Percentiles rank a stretch among this genome's conserved stretches.
Evolutionary conservation across 1,140 invertebrate species (phyloP).

Genomic region (Hycleus cichorii): DNA sequence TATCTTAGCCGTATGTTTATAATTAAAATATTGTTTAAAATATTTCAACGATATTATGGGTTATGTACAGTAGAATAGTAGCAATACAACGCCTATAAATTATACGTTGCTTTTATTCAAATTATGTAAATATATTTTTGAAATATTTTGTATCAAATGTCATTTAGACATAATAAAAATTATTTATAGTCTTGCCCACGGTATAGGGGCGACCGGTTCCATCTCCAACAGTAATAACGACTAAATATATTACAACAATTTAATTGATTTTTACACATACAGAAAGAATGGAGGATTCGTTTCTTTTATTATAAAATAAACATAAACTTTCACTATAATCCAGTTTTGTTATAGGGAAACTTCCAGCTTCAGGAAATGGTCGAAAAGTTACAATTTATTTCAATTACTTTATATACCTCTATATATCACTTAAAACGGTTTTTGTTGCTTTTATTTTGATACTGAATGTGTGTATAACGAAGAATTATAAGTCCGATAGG

Average conservation of each 20-base stretch:
- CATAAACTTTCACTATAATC: background rate
- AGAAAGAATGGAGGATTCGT: background rate
- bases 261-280: slow-evolving; percentile 5
- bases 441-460: slow-evolving; percentile 15
- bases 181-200: slow-evolving; percentile 14
- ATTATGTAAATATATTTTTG: slow-evolving; percentile 14
- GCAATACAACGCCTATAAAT: too few species aligned
- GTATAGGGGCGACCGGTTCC: background rate
- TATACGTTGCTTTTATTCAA: background rate
- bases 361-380: slow-evolving; percentile 7
- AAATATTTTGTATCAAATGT: slow-evolving; percentile 16
- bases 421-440: slow-evolving; percentile 18
- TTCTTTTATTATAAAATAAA: background rate
- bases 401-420: slow-evolving; percentile 14
- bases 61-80: too few species aligned
- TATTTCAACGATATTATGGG: too few species aligned
- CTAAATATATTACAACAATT: slow-evolving; percentile 6
- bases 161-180: slow-evolving; percentile 14
- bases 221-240: slow-evolving; percentile 8
- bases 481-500: slow-evolving; percentile 10
- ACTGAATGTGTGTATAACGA: slow-evolving; percentile 14
- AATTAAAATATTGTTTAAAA: too few species aligned
- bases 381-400: slow-evolving; percentile 20
- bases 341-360: slow-evolving; percentile 3
- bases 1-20: too few species aligned